These are phyloP conservation scores for Listronotus oregonensis DNA, from an alignment of 1,140 invertebrate species.

Conservation along the genomic window DNA sequence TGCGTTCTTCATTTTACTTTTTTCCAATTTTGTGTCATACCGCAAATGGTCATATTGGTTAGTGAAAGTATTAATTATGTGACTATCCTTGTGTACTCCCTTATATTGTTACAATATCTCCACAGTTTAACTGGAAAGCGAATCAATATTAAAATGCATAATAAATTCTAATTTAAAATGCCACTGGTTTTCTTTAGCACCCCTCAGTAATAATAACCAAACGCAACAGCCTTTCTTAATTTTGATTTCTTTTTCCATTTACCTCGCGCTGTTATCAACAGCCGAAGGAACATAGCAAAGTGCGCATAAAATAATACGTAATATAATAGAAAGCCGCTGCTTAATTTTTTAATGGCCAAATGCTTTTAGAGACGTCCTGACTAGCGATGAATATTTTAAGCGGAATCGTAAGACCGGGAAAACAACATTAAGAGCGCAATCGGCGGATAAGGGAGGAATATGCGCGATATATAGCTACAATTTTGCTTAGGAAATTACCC, in stretches of 20 bases:
- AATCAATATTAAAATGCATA: too few relatives aligned
- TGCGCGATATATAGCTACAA: conserved; percentile 24
- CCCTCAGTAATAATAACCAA: too few relatives aligned
- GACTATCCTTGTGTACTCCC: too few relatives aligned
- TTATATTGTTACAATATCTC: too few relatives aligned
- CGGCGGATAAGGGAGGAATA: conserved; percentile 2
- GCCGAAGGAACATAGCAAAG: conserved; percentile 35
- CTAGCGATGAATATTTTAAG: conserved; percentile 56
- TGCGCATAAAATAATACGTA: conserved; percentile 56
- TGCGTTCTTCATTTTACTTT: too few relatives aligned
- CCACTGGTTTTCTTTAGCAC: too few relatives aligned
- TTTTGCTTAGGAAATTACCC: conserved; percentile 22
- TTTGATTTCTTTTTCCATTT: conserved; percentile 51
- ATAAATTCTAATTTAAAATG: too few relatives aligned
- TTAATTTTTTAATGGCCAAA: conserved; percentile 59
- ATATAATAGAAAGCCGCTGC: conserved; percentile 52
- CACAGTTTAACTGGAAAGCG: too few relatives aligned
- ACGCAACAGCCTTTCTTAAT: conserved; percentile 28
- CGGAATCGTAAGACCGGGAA: conserved; percentile 24
- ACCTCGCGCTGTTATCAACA: conserved; percentile 14
- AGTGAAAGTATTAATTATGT: too few relatives aligned
- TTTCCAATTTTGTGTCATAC: too few relatives aligned
- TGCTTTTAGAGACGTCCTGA: conserved; percentile 56
- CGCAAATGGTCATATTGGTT: too few relatives aligned
- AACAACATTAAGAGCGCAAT: conserved; percentile 34